Base-by-base conservation (phyloP, 2,113 vertebrate species). In the Aptenodytes patagonicus region DNA sequence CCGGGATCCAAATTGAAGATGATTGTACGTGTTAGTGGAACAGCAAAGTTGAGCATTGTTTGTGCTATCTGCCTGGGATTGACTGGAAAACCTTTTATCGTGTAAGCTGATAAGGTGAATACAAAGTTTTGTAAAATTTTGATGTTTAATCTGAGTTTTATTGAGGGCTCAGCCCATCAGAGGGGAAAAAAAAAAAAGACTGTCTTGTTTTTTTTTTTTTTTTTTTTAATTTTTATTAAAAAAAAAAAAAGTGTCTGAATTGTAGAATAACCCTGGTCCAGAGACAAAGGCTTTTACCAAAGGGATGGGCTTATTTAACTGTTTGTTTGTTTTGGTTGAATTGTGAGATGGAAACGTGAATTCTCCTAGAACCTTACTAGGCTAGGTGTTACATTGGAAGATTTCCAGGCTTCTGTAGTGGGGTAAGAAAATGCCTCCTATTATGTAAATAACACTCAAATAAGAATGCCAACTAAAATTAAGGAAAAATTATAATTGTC, bases 21-120 rank as follows among this genome's bases (percentile, higher is more conserved):
- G 99, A 99, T 99, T 49, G 42, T 44, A 44, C 14, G 15, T 44
- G 42, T 44, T 44, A 44, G 42, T 44, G 42, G 42, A 44, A 44
- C 42, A 44, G 42, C 42, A 17, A 99, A 99, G 93, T 99, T 99
- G 19, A 99, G 99, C 82, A 99, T 99, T 18, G 99, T 99, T 54
- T 99, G 99, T 94, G 99, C 99, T 55, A 99, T 99, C 94, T 99
- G 99, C 95, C 97, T 99, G 80, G 99, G 99, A 78, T 97, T 99
- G 92, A 99, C 99, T 49, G 99, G 99, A 36, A 99, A 99, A 95
- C 98, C 99, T 3, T 96, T 99, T 66, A 98, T 99, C 96, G 98
- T 99, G 46, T 98, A 99, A 95, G 99, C 98, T 21, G 99, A 99
- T 96, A 99, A 99, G 51, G 51, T 52, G 83, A 97, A 90, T 94